Base-by-base conservation (phyloP, 2,113 vertebrate species). In the Neodontobutis hainanensis region DNA sequence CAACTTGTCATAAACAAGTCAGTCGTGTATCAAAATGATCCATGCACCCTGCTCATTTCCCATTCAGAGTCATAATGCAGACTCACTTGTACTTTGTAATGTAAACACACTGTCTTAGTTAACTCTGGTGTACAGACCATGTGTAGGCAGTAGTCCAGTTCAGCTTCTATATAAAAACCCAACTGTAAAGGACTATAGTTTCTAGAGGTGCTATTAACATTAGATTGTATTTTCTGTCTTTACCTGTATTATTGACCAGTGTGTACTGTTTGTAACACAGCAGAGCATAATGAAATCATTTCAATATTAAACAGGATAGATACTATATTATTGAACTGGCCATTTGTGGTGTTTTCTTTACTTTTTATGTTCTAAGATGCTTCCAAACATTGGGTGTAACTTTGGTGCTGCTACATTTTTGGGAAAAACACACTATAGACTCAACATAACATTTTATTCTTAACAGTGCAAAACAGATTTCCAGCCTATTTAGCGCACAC, bases 161-260 rank as follows among this genome's bases (percentile, higher is more conserved):
- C 70, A 79, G 78, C 85, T 89, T 91, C 80, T 85, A 65, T 87
- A 19, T 90, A 82, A 83, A 85, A 88, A 75, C 86, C 85, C 91
- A 88, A 85, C 65, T 65, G 83, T 86, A 81, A 84, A 84, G 65
- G 83, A 91, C 83, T 38, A 75, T 92, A 89, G 89, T 88, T 81
- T 91, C 87, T 93, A 91, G 90, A 86, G 92, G 91, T 92, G 91
- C 91, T 92, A 92, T 83, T 87, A 90, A 90, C 84, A 88, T 89
- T 83, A 89, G 84, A 86, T 84, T 91, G 89, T 92, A 89, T 90
- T 88, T 89, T 88, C 75, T 89, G 90, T 90, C 88, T 90, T 90
- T 89, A 84, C 88, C 87, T 87, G 89, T 92, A 90, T 83, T 90
- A 90, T 85, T 82, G 82, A 86, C 87, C 82, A 71, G 86, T 90